Evolutionary conservation across 2,797 vertebrate species (phyloP).

Genomic region (Lepidocolaptes lacrymiger): DNA sequence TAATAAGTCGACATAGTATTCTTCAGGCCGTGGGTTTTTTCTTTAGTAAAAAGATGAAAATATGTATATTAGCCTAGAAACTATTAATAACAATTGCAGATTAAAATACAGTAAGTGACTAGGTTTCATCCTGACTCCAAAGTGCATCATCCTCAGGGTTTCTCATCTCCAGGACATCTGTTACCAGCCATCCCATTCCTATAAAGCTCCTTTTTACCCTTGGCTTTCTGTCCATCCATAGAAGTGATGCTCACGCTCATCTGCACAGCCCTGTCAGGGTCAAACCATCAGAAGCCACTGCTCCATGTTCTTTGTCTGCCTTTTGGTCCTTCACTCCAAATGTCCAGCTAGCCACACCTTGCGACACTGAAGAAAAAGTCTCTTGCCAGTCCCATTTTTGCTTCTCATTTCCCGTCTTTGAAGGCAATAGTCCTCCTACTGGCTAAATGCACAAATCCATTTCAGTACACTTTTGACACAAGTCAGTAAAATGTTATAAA

Average conservation of each 20-base stretch:
- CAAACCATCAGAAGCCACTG: not conserved
- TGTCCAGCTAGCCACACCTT: not conserved
- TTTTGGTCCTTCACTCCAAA: not conserved
- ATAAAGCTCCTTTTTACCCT: not conserved
- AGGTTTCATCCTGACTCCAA: not conserved
- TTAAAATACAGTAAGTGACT: not conserved
- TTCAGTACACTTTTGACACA: not conserved
- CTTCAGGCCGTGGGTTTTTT: not conserved
- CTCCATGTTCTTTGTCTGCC: not conserved
- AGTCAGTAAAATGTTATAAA: not conserved
- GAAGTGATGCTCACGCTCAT: not conserved
- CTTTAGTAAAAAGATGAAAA: not conserved
- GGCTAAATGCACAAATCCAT: not conserved
- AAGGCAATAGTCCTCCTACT: not conserved
- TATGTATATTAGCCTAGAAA: not conserved
- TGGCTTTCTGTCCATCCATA: not conserved
- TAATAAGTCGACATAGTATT: not conserved
- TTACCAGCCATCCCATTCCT: not conserved
- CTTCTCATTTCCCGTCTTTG: not conserved
- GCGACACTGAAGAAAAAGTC: not conserved
- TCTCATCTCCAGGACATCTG: not conserved
- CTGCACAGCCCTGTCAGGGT: not conserved
- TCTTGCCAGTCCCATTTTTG: not conserved
- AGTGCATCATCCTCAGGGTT: not conserved
- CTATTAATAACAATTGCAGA: not conserved